These are phyloP conservation scores for Ochropleura plecta DNA, from an alignment of 2,888 invertebrate genomes.

Conservation along the genomic window DNA sequence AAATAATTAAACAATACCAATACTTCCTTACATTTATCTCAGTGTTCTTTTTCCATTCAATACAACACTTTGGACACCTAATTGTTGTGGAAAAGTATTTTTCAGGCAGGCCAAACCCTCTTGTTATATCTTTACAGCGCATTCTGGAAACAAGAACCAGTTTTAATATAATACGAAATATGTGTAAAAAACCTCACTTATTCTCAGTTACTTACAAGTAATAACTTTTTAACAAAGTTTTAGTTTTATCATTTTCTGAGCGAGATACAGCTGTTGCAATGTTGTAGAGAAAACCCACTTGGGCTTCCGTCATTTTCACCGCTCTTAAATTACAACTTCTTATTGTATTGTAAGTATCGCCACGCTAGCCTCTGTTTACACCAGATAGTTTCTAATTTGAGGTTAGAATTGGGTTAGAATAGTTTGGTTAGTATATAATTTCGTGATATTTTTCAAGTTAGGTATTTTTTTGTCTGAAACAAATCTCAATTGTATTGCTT, in stretches of 20 bases:
- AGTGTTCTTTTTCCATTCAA: constrained; percentile 79
- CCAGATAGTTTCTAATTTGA: neutral
- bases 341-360: neutral
- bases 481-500: too few relatives aligned
- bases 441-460: neutral
- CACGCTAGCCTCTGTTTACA: neutral
- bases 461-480: neutral
- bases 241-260: constrained; percentile 63
- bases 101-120: constrained; percentile 78
- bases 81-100: constrained; percentile 79
- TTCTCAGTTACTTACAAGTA: constrained; percentile 79
- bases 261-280: constrained; percentile 72
- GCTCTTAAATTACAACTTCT: too few relatives aligned
- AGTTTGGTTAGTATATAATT: too few relatives aligned
- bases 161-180: neutral
- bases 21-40: constrained; percentile 73
- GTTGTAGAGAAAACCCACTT: constrained; percentile 78
- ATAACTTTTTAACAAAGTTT: constrained; percentile 79
- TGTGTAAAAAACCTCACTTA: neutral
- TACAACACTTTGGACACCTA: constrained; percentile 81
- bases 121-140: constrained; percentile 79
- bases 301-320: constrained; percentile 78
- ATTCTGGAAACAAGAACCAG: constrained; percentile 73
- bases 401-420: constrained; percentile 45
- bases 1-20: neutral